These are phyloP conservation scores for Oreochromis spilurus DNA, from an alignment of 2,113 vertebrate species.

Conservation along the genomic window DNA sequence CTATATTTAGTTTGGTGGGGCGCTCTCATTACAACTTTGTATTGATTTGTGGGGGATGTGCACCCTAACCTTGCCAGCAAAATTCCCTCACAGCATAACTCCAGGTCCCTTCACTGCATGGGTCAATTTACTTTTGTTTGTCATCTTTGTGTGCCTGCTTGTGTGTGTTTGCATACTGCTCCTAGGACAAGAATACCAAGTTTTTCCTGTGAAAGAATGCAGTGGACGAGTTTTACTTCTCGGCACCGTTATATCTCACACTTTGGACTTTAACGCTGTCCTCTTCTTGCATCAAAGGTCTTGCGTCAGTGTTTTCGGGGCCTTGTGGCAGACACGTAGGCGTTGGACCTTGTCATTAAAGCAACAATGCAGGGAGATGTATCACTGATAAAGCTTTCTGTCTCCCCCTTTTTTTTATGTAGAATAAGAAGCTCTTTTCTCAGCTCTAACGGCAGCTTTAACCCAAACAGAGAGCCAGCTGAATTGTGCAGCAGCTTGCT, in stretches of 20 bases:
- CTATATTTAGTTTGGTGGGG: not conserved
- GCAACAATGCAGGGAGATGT: not conserved
- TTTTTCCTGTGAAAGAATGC: not conserved
- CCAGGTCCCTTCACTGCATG: not conserved
- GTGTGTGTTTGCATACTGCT: not conserved
- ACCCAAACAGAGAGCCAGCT: constrained; percentile 11
- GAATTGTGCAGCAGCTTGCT: not conserved
- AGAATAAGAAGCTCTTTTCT: not conserved
- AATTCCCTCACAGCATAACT: not conserved
- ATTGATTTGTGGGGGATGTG: not conserved
- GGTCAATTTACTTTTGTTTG: not conserved
- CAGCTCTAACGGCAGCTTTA: not conserved
- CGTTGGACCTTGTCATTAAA: constrained; percentile 41
- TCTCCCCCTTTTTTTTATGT: not conserved
- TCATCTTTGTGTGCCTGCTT: not conserved
- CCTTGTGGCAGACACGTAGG: not conserved
- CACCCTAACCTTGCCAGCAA: not conserved
- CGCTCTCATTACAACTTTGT: not conserved
- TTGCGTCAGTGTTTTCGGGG: not conserved
- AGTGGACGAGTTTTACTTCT: not conserved
- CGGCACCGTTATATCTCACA: not conserved
- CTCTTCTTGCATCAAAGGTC: not conserved
- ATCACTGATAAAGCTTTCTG: constrained; percentile 3
- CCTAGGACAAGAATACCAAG: not conserved
- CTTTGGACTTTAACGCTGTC: constrained; percentile 17